A percentile compares a stretch with the other conserved stretches of the same genome.
phyloP scores from a whole-genome alignment of 2,888 invertebrate species.

The Venustoraphidia nigricollis region DNA sequence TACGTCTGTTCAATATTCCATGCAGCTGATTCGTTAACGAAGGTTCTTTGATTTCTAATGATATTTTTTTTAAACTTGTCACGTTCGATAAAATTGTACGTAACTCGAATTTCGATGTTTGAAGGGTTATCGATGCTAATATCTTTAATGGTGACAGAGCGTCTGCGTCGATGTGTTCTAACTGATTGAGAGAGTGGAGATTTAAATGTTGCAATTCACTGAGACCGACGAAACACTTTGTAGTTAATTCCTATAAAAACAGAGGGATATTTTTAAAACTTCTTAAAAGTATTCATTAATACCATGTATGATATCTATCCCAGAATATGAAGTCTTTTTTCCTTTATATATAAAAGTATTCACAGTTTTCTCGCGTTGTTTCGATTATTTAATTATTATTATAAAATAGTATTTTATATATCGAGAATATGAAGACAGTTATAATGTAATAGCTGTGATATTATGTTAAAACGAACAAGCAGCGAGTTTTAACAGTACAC shows the following conservation, averaged over 20 bases:
- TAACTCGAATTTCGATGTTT: slow-evolving; percentile 19
- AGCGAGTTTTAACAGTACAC: too few relatives aligned
- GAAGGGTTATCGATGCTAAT: slow-evolving; percentile 51
- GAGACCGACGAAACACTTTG: slow-evolving; percentile 55
- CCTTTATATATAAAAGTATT: too few relatives aligned
- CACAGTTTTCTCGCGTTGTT: too few relatives aligned
- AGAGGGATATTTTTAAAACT: neutral
- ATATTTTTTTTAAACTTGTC: slow-evolving; percentile 56
- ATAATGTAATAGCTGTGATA: too few relatives aligned
- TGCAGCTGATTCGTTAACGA: slow-evolving; percentile 43
- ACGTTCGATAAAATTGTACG: slow-evolving; percentile 47
- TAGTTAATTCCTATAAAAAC: slow-evolving; percentile 44
- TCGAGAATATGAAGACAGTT: too few relatives aligned
- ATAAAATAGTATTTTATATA: too few relatives aligned
- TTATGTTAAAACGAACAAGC: too few relatives aligned
- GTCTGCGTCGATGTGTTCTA: slow-evolving; percentile 60
- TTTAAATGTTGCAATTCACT: slow-evolving; percentile 57
- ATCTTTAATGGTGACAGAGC: slow-evolving; percentile 56
- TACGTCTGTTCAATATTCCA: slow-evolving; percentile 61
- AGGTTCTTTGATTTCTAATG: slow-evolving; percentile 60
- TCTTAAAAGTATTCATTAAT: too few relatives aligned
- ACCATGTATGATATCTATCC: too few relatives aligned
- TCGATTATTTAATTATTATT: too few relatives aligned
- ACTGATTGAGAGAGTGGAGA: slow-evolving; percentile 53
- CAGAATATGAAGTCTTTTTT: too few relatives aligned